Evolutionary conservation across 64 coral and sea anemone genomes (phyloP).

Genomic region (Platygyra sinensis): DNA sequence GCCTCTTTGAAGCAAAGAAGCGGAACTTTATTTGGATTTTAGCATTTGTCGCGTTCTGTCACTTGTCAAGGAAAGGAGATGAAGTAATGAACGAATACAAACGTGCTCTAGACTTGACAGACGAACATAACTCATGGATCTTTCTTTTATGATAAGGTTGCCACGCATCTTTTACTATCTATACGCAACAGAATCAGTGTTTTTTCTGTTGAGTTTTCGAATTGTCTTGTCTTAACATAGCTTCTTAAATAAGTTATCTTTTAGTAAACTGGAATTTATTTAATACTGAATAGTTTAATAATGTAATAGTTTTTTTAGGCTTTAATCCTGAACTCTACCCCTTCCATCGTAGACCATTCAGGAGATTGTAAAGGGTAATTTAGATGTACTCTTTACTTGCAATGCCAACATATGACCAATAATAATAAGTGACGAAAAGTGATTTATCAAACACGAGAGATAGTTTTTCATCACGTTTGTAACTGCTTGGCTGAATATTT

Average conservation of each 20-base stretch:
- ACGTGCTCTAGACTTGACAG: neutral
- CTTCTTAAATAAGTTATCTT: neutral
- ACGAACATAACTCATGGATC: neutral
- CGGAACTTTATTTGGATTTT: neutral
- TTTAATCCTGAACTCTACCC: no score
- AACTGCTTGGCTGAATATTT: no score
- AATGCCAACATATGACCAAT: no score
- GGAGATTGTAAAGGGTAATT: no score
- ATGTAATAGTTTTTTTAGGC: no score
- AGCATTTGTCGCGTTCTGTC: no score
- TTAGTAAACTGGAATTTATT: neutral
- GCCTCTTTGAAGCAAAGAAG: neutral
- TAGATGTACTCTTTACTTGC: no score
- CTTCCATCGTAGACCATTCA: no score
- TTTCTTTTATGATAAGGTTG: neutral
- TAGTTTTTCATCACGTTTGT: no score
- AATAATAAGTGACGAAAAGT: no score
- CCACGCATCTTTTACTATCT: constrained; percentile 16
- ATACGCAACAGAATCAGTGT: neutral
- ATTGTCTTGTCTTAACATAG: neutral
- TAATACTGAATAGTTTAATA: neutral
- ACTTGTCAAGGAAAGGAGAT: neutral
- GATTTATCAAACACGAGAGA: no score
- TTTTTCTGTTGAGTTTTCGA: neutral
- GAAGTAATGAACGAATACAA: neutral